Evolutionary conservation across 2,113 vertebrate genomes (phyloP).

Genomic region (Otus sunia): DNA sequence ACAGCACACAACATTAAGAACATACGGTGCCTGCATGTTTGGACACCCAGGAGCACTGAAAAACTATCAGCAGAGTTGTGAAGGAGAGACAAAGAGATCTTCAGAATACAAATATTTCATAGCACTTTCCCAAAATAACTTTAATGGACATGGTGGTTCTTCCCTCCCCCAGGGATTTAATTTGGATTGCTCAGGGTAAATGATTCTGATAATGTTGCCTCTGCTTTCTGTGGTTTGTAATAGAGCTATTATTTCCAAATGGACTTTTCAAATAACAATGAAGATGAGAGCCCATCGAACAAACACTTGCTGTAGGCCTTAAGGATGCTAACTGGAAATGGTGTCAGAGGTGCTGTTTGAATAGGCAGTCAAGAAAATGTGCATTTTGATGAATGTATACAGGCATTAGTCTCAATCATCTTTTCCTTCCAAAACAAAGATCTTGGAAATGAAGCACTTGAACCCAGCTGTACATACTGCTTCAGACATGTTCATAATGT

Average conservation of each 20-base stretch:
- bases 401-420: conserved; percentile 33
- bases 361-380: conserved; percentile 33
- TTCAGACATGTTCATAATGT: conserved; percentile 1
- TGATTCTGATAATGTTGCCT: conserved; percentile 12
- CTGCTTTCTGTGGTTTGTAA: conserved; percentile 22
- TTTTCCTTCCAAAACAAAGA: conserved; percentile 41
- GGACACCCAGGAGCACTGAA: not conserved
- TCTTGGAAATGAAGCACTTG: conserved; percentile 22
- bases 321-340: not conserved
- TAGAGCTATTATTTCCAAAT: conserved; percentile 44
- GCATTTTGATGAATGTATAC: conserved; percentile 21
- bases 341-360: not conserved
- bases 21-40: not conserved
- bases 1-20: not conserved
- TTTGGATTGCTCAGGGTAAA: not conserved
- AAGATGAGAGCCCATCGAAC: not conserved
- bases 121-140: not conserved
- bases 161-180: not conserved
- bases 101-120: not conserved
- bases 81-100: not conserved
- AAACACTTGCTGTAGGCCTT: not conserved
- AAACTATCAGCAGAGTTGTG: not conserved
- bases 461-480: conserved; percentile 2
- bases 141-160: not conserved
- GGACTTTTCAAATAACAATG: conserved; percentile 17